Evolutionary conservation across 1,140 invertebrate genomes (phyloP).

Genomic region (Aphaenogaster floridana): DNA sequence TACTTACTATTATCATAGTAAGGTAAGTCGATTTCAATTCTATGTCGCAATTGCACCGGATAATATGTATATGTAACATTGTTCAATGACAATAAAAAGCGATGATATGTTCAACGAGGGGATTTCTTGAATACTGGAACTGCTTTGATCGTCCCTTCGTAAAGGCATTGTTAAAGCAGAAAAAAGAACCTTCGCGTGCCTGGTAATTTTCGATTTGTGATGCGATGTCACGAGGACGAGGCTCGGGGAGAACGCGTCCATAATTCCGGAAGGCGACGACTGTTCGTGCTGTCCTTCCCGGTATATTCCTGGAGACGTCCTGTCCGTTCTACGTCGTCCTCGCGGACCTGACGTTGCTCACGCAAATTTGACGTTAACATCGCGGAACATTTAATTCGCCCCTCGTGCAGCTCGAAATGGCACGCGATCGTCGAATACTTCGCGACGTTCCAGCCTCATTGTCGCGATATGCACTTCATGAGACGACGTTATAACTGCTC

Average conservation of each 20-base stretch:
- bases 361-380: slow-evolving; percentile 86
- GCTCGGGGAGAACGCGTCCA: slow-evolving; percentile 67
- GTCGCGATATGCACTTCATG: slow-evolving; percentile 29
- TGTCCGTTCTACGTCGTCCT: slow-evolving; percentile 46
- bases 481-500: slow-evolving; percentile 1
- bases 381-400: slow-evolving; percentile 84
- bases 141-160: slow-evolving; percentile 3
- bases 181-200: slow-evolving; percentile 49
- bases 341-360: slow-evolving; percentile 65
- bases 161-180: not conserved
- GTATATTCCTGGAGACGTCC: slow-evolving; percentile 76
- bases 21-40: not conserved
- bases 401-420: slow-evolving; percentile 77
- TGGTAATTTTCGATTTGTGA: slow-evolving; percentile 58
- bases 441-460: slow-evolving; percentile 52
- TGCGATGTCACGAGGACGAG: slow-evolving; percentile 51
- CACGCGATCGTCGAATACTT: slow-evolving; percentile 81
- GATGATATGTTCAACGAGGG: not conserved
- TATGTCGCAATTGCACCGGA: not conserved
- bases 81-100: not conserved
- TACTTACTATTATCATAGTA: not conserved
- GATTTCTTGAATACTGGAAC: not conserved
- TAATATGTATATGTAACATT: not conserved
- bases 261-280: slow-evolving; percentile 76
- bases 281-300: slow-evolving; percentile 73